Conservation (phyloP, 2,888 invertebrate genomes). For the Myopa tessellatipennis region DNA sequence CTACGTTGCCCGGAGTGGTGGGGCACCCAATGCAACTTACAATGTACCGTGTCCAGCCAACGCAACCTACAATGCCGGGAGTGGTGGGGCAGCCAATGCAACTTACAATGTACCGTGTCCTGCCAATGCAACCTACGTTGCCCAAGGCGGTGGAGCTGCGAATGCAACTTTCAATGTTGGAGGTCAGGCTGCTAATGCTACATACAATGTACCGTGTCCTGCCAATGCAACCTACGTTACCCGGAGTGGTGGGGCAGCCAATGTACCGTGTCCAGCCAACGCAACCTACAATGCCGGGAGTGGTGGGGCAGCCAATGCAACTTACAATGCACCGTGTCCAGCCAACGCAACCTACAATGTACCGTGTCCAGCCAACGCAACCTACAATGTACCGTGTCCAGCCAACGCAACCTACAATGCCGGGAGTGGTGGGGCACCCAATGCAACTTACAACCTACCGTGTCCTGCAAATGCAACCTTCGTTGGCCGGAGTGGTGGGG, state of each 20-base stretch:
- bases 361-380: neutral
- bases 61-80: slow-evolving; percentile 21
- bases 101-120: slow-evolving; percentile 14
- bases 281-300: neutral
- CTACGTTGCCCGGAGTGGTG: neutral
- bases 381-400: neutral
- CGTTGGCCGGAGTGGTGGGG: too few species aligned
- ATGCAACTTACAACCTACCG: slow-evolving; percentile 20
- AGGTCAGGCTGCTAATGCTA: neutral
- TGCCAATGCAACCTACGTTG: neutral
- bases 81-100: neutral
- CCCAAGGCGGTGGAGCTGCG: neutral
- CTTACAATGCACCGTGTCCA: neutral
- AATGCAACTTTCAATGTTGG: neutral
- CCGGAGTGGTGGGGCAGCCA: neutral
- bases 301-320: neutral
- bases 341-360: neutral
- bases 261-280: neutral
- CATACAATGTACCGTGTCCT: neutral
- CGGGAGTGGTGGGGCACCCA: neutral
- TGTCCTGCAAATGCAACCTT: neutral
- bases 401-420: neutral
- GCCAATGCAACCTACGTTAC: neutral
- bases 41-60: neutral
- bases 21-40: slow-evolving; percentile 20